Percentiles rank a stretch among this genome's conserved stretches.
Evolutionary conservation across 1,140 invertebrate species (phyloP).

Genomic region (Drosophila pseudoobscura): DNA sequence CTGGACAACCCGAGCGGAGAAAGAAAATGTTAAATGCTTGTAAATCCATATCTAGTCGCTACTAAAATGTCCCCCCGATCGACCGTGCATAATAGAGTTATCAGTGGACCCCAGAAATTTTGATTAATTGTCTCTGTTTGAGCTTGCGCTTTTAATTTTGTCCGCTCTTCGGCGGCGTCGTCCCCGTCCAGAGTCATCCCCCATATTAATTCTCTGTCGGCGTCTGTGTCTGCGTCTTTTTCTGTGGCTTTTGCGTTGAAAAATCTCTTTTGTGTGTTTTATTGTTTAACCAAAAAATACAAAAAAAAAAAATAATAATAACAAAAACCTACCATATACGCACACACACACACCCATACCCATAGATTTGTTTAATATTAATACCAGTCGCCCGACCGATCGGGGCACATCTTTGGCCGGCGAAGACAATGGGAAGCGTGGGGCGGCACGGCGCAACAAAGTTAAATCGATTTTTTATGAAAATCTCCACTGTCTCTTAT

Average conservation of each 20-base stretch:
- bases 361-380: slow-evolving; percentile 58
- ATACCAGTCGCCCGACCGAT: slow-evolving; percentile 27
- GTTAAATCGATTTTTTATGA: slow-evolving; percentile 79
- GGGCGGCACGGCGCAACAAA: slow-evolving; percentile 62
- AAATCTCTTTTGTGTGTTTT: slow-evolving; percentile 69
- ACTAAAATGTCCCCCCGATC: slow-evolving; percentile 50
- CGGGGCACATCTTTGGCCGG: not conserved
- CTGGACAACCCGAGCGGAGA: slow-evolving; percentile 2
- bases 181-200: slow-evolving; percentile 33
- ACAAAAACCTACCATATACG: slow-evolving; percentile 5
- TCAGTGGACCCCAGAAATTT: slow-evolving; percentile 52
- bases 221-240: slow-evolving; percentile 1
- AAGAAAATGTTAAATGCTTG: slow-evolving; percentile 67
- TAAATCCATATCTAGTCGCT: slow-evolving; percentile 72
- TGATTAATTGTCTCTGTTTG: slow-evolving; percentile 75
- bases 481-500: slow-evolving; percentile 69
- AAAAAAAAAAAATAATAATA: no score
- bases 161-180: slow-evolving; percentile 31
- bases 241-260: slow-evolving; percentile 65
- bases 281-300: slow-evolving; percentile 49
- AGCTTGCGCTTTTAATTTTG: slow-evolving; percentile 73
- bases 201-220: slow-evolving; percentile 55
- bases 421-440: slow-evolving; percentile 28
- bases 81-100: slow-evolving; percentile 72
- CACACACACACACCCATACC: slow-evolving; percentile 11